Evolutionary conservation across 2,888 invertebrate genomes (phyloP), one percentile per base, ranked within the genome.

Genomic region (Volucella inanis): DNA sequence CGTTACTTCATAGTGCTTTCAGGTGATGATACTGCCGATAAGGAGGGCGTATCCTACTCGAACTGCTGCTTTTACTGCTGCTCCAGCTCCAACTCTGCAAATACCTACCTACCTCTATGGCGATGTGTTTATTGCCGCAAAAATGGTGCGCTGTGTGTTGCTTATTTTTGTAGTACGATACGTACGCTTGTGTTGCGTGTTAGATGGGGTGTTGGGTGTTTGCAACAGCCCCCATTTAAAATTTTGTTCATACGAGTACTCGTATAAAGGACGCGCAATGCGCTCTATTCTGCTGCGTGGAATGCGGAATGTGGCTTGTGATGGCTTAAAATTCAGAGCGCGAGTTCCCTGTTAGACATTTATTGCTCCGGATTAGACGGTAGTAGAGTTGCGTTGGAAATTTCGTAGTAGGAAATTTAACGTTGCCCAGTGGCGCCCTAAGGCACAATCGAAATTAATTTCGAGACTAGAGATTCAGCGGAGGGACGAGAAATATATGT

Each of bases 361-460:
- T 85, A 85, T 85, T 85, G 85, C 76, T 57, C 64, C 72, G 85
- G 81, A 85, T 85, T 85, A 85, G 85, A 72, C 62, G 64, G 14
- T 50, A 31, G 47, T 50, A 31, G 67, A 80, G 14, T 74, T 74
- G 64, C 68, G 78, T 68, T 49, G 74, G 52, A 74, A 49, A 14
- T 49, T 31, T 31, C 6, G 31, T 31, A 31, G 31, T 31, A n/a
- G 49, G 14, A 49, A 49, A 8, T 78, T 62, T 62, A 74, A 68
- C 62, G n/a, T 43, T 65, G 18, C n/a, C 62, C 83, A 12, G 11
- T 50, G 31, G 31, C 31, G 75, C 55, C 65, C 80, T 47, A 72
- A 77, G 81, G 81, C 81, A 77, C 71, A 81, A 74, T 85, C 81
- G 81, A 81, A 85, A 85, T 85, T 85, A 85, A 85, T 85, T 85